Evolutionary conservation across 2,888 invertebrate genomes (phyloP), one percentile per base, ranked within the genome.

Genomic region (Dolomedes plantarius): DNA sequence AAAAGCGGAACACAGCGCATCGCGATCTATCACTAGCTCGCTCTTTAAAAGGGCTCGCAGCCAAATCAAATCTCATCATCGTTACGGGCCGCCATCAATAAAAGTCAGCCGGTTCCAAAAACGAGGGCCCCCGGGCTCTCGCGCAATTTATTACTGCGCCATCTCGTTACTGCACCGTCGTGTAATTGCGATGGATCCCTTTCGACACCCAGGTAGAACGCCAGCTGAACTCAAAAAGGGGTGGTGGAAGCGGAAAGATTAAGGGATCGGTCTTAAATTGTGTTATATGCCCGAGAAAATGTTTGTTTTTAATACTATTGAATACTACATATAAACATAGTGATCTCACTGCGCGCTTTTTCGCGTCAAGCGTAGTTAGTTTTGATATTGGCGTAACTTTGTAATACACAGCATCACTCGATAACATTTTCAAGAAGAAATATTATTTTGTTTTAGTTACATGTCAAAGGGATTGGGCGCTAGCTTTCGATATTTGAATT

Each of bases 61-160:
- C 56, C 62, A 75, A 81, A 81, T 74, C 81, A 81, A 81, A 81
- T 62, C 74, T 56, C 81, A 75, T 75, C 81, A 81, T 81, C 81
- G 81, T 81, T 81, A 81, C 64, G 36, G n/a, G 28, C 36, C 29
- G 28, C 62, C 81, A 81, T 81, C 81, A 75, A 81, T 81, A 81
- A 81, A 74, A 81, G 81, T 81, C 81, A 41, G 73, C 41, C 56
- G 56, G 23, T 23, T 23, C 23, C 23, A 11, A 23, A 23, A 2
- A n/a, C 29, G 29, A 28, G 19, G 9, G 67, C 23, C 81, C 75
- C 69, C n/a, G 41, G 81, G 81, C 62, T n/a, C 62, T n/a, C 67
- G 67, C 29, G 9, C 81, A 81, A 75, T 81, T 81, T 81, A 81
- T 81, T 81, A 81, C 68, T 6, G 23, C 39, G 31, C 74, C 39